phyloP scores from a whole-genome alignment of 2,888 invertebrate species.

The Spodoptera exigua region DNA sequence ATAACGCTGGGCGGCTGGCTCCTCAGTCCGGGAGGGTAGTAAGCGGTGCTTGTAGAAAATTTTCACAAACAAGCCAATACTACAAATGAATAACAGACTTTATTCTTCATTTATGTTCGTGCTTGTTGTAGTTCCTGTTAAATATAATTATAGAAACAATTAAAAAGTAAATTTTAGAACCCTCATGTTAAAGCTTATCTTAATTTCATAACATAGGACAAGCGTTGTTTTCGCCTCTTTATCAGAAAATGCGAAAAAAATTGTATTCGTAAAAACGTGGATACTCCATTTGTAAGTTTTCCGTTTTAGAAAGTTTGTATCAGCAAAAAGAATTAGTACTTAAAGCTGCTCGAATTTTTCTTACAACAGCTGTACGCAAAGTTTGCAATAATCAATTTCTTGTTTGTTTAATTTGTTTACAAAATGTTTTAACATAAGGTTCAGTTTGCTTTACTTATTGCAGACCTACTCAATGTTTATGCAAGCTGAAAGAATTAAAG shows the following conservation, averaged over 20 bases:
- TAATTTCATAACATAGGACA: too few species aligned
- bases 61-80: not conserved
- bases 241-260: too few species aligned
- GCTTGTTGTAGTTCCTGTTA: too few species aligned
- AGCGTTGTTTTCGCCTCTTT: too few species aligned
- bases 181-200: too few species aligned
- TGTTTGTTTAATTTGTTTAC: conserved; percentile 46
- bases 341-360: conserved; percentile 39
- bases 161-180: too few species aligned
- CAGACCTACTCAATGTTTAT: too few species aligned
- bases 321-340: conserved; percentile 32
- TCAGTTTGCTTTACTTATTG: too few species aligned
- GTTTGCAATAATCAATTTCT: conserved; percentile 38
- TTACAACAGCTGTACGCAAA: conserved; percentile 31
- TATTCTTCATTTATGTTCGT: too few species aligned
- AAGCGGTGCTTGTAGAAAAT: not conserved
- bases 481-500: too few species aligned
- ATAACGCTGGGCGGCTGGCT: conserved; percentile 16
- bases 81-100: too few species aligned
- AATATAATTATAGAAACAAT: too few species aligned
- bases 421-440: not conserved
- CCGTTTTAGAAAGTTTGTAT: conserved; percentile 27
- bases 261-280: not conserved
- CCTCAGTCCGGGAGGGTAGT: not conserved
- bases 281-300: conserved; percentile 6